Evolutionary conservation across 2,113 vertebrate species (phyloP).

Genomic region (Mohoua ochrocephala): DNA sequence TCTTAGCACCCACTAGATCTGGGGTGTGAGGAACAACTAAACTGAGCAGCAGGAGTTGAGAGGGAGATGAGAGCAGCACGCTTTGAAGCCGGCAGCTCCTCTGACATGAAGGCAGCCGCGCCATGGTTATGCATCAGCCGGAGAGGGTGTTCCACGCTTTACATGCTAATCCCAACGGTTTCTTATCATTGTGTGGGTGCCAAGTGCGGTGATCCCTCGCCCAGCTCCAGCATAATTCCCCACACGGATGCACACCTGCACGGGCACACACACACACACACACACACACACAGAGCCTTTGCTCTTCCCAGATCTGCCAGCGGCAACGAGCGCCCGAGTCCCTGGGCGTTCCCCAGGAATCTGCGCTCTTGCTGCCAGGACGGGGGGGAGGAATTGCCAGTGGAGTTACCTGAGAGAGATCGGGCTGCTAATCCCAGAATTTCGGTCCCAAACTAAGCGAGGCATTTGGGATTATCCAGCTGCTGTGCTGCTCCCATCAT

Average conservation of each 20-base stretch:
- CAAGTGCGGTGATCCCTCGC: conserved; percentile 7
- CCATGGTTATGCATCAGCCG: neutral
- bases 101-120: neutral
- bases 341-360: neutral
- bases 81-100: neutral
- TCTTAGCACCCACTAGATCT: neutral
- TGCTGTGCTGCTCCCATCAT: neutral
- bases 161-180: conserved; percentile 30
- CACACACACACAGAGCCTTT: neutral
- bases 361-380: neutral
- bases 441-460: neutral
- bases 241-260: conserved; percentile 30
- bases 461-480: neutral
- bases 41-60: rapidly evolving
- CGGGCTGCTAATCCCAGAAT: neutral
- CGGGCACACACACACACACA: neutral
- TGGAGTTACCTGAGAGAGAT: neutral
- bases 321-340: neutral
- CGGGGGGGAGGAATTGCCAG: neutral
- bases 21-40: neutral
- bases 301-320: neutral
- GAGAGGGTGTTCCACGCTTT: neutral
- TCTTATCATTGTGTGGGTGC: conserved; percentile 20
- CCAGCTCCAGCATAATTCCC: neutral
- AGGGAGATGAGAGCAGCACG: neutral